Evolutionary conservation across 2,888 invertebrate species (phyloP).

Genomic region (Ophraella communa): DNA sequence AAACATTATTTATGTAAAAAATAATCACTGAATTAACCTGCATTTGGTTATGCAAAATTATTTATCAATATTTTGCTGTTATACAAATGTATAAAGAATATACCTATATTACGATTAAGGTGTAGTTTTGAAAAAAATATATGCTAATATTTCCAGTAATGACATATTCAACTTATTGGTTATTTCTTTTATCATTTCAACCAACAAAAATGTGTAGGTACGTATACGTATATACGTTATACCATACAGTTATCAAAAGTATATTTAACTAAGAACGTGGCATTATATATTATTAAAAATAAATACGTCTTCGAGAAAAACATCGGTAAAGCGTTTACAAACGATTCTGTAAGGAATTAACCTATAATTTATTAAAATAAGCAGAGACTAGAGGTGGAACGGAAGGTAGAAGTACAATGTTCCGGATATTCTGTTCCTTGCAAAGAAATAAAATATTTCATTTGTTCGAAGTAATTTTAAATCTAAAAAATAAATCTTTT

Average conservation of each 20-base stretch:
- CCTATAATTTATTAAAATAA: conserved; percentile 44
- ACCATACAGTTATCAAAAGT: not conserved
- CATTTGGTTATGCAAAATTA: no score
- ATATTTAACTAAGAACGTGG: conserved; percentile 1
- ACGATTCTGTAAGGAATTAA: conserved; percentile 44
- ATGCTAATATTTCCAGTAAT: not conserved
- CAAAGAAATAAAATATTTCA: no score
- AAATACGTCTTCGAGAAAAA: conserved; percentile 15
- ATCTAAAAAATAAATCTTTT: no score
- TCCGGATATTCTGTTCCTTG: not conserved
- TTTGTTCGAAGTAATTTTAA: no score
- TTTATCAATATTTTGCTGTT: no score
- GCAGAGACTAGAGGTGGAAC: conserved; percentile 24
- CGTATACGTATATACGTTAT: not conserved
- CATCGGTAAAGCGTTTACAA: conserved; percentile 25
- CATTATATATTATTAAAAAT: conserved; percentile 26
- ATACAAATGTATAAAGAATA: no score
- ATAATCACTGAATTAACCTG: no score
- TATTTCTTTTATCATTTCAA: not conserved
- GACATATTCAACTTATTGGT: not conserved
- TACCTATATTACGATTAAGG: not conserved
- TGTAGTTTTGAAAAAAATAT: not conserved
- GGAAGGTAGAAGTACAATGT: not conserved
- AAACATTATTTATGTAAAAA: no score
- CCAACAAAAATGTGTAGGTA: no score